Evolutionary conservation across 1,140 invertebrate species (phyloP).

Genomic region (Polyergus mexicanus): DNA sequence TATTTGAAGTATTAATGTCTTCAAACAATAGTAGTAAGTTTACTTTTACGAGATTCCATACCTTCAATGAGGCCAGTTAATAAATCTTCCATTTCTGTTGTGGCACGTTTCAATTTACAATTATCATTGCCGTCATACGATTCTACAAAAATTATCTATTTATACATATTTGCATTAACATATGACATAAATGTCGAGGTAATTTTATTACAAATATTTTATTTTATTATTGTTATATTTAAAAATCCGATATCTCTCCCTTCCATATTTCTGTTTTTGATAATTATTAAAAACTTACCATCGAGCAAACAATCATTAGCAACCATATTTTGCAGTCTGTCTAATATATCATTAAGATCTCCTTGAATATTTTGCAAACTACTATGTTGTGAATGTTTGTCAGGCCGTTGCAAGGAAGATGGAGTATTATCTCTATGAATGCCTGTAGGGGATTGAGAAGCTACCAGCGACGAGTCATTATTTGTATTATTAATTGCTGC

Average conservation of each 20-base stretch:
- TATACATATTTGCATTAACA: neutral
- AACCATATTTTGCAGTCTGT: constrained; percentile 87
- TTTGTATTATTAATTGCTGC: constrained; percentile 51
- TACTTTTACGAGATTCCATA: constrained; percentile 84
- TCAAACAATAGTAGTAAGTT: constrained; percentile 83
- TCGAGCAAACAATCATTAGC: constrained; percentile 85
- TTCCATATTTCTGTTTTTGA: neutral
- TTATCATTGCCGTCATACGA: constrained; percentile 82
- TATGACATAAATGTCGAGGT: neutral
- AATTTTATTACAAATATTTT: constrained; percentile 2
- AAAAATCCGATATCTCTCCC: neutral
- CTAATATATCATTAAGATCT: constrained; percentile 86
- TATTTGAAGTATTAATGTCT: neutral
- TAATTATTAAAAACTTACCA: constrained; percentile 73
- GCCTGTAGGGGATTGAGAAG: constrained; percentile 76
- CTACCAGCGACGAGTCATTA: constrained; percentile 59
- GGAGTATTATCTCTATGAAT: constrained; percentile 82
- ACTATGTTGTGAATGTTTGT: constrained; percentile 84
- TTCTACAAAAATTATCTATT: constrained; percentile 72
- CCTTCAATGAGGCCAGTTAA: constrained; percentile 83
- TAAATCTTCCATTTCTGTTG: constrained; percentile 84
- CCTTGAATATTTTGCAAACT: constrained; percentile 86
- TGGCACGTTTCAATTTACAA: constrained; percentile 83
- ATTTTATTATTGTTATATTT: neutral
- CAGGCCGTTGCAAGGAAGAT: constrained; percentile 82